A percentile compares a stretch with the other conserved stretches of the same genome.
These are phyloP conservation scores for Odobenus rosmarus DNA, from an alignment of 2,113 vertebrate species.

Conservation along the genomic window DNA sequence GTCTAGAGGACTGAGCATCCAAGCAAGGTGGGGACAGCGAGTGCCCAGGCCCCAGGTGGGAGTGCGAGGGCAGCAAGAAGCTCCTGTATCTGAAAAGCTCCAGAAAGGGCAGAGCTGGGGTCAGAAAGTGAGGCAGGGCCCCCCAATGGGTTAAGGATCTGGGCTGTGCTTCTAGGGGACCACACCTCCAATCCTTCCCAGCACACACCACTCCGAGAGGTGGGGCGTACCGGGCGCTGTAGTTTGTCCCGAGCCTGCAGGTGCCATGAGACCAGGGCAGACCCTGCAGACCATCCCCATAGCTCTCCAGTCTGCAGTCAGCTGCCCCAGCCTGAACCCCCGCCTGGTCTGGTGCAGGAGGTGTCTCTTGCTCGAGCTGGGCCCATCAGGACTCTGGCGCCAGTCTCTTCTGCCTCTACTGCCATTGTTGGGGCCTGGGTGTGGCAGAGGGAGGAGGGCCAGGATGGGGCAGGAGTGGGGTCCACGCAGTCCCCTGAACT, in stretches of 20 bases:
- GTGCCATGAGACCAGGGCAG: neutral
- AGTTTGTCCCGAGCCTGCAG: neutral
- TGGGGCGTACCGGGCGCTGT: accelerated
- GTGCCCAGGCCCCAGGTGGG: neutral
- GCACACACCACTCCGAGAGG: neutral
- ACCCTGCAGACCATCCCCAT: neutral
- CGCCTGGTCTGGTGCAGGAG: neutral
- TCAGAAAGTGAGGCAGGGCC: neutral
- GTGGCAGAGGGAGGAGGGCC: neutral
- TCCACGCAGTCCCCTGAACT: neutral
- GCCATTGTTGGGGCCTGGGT: no score
- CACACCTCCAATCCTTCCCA: neutral
- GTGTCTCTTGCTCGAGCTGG: constrained; percentile 56
- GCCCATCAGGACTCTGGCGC: neutral
- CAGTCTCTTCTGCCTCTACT: neutral
- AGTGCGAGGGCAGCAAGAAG: neutral
- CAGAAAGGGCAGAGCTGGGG: neutral
- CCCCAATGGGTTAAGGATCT: accelerated
- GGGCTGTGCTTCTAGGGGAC: no score
- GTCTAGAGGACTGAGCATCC: neutral
- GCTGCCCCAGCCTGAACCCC: neutral
- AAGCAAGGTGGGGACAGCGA: neutral
- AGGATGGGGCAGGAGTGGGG: neutral
- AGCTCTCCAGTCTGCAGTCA: neutral
- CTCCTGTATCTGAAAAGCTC: neutral